phyloP scores from a whole-genome alignment of 1,140 invertebrate genomes.

The Cheumatopsyche charites region DNA sequence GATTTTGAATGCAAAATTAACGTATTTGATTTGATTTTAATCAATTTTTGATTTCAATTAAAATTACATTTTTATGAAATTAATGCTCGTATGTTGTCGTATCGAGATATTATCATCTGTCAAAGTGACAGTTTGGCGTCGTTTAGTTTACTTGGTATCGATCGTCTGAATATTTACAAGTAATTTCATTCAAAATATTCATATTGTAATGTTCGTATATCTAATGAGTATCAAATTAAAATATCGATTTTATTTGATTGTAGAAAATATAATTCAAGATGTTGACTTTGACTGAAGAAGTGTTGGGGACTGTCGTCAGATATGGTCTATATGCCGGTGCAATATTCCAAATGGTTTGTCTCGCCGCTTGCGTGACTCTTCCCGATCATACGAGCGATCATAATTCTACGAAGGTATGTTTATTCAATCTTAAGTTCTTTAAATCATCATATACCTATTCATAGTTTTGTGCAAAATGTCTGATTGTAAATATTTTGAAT shows the following conservation, averaged over 20 bases:
- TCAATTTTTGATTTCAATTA: too few relatives aligned
- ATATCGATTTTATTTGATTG: too few relatives aligned
- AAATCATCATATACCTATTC: not conserved
- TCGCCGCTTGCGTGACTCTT: constrained; percentile 66
- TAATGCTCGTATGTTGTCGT: too few relatives aligned
- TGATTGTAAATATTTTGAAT: constrained; percentile 29
- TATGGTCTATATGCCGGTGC: constrained; percentile 68
- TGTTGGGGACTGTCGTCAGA: constrained; percentile 64
- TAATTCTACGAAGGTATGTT: constrained; percentile 43
- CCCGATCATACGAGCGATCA: constrained; percentile 52
- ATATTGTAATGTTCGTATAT: too few relatives aligned
- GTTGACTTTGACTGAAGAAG: constrained; percentile 54
- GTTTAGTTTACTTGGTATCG: too few relatives aligned
- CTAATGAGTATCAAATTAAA: too few relatives aligned
- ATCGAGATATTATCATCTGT: too few relatives aligned
- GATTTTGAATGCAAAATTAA: too few relatives aligned
- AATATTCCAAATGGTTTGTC: constrained; percentile 67
- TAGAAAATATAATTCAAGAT: not conserved
- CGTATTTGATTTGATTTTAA: too few relatives aligned
- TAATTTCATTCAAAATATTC: too few relatives aligned
- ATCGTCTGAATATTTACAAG: too few relatives aligned
- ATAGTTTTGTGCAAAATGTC: constrained; percentile 34
- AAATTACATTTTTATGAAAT: too few relatives aligned
- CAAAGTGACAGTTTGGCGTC: not conserved
- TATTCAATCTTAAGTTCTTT: not conserved